Evolutionary conservation across 2,113 vertebrate species (phyloP).

Genomic region (Catagonus wagneri): DNA sequence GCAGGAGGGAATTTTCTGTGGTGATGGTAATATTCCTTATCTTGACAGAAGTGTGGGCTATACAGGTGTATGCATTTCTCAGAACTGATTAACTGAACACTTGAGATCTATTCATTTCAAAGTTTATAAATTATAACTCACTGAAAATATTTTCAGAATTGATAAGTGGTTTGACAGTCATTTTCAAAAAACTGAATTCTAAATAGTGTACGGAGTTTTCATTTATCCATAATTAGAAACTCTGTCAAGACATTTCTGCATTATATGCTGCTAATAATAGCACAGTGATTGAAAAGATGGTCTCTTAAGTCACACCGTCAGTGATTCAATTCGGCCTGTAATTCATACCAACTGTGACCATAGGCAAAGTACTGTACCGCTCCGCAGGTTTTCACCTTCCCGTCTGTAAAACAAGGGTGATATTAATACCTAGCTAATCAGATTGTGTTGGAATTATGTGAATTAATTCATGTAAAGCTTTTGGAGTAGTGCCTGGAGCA

Average conservation of each 20-base stretch:
- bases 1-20: not conserved
- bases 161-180: not conserved
- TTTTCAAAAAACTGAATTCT: conserved; percentile 12
- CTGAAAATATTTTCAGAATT: conserved; percentile 33
- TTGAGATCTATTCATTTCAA: not conserved
- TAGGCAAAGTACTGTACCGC: not conserved
- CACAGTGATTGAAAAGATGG: not conserved
- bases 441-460: conserved; percentile 12
- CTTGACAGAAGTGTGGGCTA: not conserved
- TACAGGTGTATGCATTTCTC: not conserved
- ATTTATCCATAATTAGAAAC: not conserved
- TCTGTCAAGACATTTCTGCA: not conserved
- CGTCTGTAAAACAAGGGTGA: not conserved
- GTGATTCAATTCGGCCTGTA: not conserved
- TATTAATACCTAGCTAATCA: not conserved
- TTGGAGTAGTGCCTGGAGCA: not conserved
- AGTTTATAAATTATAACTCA: not conserved
- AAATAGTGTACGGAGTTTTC: conserved; percentile 21
- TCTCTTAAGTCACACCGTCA: not conserved
- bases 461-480: not conserved
- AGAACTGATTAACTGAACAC: not conserved
- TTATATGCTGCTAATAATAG: not conserved
- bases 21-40: not conserved
- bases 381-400: not conserved
- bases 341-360: not conserved